These are phyloP conservation scores for Telmatochromis sp. DNA, from an alignment of 2,113 vertebrate species.

Conservation along the genomic window DNA sequence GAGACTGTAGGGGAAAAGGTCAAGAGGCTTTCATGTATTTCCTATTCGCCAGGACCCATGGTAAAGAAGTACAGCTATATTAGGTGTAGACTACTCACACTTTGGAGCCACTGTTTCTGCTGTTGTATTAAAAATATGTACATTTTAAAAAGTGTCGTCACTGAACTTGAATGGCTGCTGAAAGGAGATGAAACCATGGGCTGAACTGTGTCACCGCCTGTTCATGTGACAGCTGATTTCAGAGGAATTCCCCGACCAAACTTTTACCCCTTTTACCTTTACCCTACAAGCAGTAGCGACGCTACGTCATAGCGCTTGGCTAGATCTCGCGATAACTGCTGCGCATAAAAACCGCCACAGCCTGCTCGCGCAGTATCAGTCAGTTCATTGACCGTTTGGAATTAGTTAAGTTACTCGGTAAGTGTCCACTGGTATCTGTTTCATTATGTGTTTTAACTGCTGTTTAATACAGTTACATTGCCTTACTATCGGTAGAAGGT, in stretches of 20 bases:
- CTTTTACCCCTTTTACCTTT: constrained; percentile 39
- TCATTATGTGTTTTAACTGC: not conserved
- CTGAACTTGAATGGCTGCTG: not conserved
- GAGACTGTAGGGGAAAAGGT: not conserved
- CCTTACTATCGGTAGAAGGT: not conserved
- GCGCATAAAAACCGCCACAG: constrained; percentile 23
- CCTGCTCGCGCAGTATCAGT: rapidly evolving
- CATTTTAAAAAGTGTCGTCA: not conserved
- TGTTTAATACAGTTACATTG: not conserved
- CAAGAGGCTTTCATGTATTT: not conserved
- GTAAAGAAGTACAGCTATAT: rapidly evolving
- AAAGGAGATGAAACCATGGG: not conserved
- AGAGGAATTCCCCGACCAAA: constrained; percentile 22
- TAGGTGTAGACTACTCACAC: rapidly evolving
- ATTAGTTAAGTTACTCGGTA: rapidly evolving
- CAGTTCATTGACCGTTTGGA: not conserved
- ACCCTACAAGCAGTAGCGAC: not conserved
- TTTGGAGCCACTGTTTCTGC: not conserved
- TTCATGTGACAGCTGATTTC: not conserved
- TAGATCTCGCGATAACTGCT: constrained; percentile 46
- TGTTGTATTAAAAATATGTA: not conserved
- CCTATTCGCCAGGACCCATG: not conserved
- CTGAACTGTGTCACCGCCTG: not conserved
- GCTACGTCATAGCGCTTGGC: not conserved
- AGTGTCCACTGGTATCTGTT: not conserved